phyloP scores from a whole-genome alignment of 2,888 invertebrate species.

The Chrysolina haemoptera region DNA sequence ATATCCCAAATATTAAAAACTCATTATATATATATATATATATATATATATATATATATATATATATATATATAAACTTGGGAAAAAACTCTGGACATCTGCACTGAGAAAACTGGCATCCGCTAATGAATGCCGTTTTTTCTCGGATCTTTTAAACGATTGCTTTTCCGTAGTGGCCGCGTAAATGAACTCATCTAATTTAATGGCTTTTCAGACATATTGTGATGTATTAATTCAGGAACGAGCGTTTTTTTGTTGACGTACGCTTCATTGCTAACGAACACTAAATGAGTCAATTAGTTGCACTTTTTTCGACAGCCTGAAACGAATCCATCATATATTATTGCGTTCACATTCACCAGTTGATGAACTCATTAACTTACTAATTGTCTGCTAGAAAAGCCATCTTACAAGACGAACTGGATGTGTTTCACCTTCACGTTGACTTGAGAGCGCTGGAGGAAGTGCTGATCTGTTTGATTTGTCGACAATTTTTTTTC shows the following conservation, averaged over 20 bases:
- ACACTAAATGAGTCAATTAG: slow-evolving; percentile 49
- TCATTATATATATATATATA: too few species aligned
- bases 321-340: slow-evolving; percentile 53
- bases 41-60: too few species aligned
- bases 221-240: slow-evolving; percentile 30
- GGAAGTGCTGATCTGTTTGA: background rate
- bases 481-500: background rate
- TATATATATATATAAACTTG: too few species aligned
- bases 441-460: background rate
- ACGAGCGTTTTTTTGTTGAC: slow-evolving; percentile 31
- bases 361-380: slow-evolving; percentile 56
- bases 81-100: too few species aligned
- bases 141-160: background rate
- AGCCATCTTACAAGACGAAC: slow-evolving; percentile 44
- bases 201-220: slow-evolving; percentile 24
- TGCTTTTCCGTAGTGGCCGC: slow-evolving; percentile 13
- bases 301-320: slow-evolving; percentile 47
- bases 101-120: background rate
- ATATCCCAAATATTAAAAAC: too few species aligned
- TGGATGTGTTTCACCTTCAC: slow-evolving; percentile 1
- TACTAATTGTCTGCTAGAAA: slow-evolving; percentile 51
- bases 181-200: slow-evolving; percentile 19
- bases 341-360: slow-evolving; percentile 41
- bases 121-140: slow-evolving; percentile 13
- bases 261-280: slow-evolving; percentile 45